These are phyloP conservation scores for Gobius niger DNA, from an alignment of 2,113 vertebrate genomes.

Conservation along the genomic window DNA sequence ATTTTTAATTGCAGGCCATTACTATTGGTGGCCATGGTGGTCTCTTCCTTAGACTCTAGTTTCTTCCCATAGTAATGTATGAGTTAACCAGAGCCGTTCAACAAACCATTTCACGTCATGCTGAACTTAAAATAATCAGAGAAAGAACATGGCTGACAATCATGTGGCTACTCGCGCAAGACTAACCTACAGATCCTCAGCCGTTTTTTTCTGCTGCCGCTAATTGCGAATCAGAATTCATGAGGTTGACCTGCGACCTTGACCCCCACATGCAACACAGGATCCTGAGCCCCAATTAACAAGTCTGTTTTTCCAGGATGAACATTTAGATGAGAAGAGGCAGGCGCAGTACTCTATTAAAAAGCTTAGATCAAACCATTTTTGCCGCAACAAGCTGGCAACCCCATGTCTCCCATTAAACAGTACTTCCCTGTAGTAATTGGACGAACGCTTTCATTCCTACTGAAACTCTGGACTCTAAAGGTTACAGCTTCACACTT, in stretches of 20 bases:
- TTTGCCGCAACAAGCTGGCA: not conserved
- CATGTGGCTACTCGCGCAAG: not conserved
- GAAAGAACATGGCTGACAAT: not conserved
- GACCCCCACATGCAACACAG: not conserved
- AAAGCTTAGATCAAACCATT: not conserved
- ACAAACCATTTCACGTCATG: too few species aligned
- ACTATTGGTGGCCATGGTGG: too few species aligned
- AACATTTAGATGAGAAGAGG: not conserved
- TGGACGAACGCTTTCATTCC: not conserved
- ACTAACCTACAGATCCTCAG: not conserved
- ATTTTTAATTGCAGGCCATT: too few species aligned
- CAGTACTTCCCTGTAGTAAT: not conserved
- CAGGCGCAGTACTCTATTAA: not conserved
- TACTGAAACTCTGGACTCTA: not conserved
- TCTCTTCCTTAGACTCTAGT: too few species aligned
- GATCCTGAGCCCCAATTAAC: not conserved
- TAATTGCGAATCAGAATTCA: constrained; percentile 1
- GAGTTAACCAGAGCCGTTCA: too few species aligned
- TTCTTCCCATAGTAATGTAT: too few species aligned
- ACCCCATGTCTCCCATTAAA: not conserved
- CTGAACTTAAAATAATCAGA: too few species aligned
- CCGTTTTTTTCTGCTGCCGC: not conserved
- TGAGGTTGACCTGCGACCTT: not conserved
- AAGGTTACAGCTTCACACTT: not conserved
- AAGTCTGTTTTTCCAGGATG: not conserved